phyloP scores from a whole-genome alignment of 2,113 vertebrate genomes.

The Zingel zingel region DNA sequence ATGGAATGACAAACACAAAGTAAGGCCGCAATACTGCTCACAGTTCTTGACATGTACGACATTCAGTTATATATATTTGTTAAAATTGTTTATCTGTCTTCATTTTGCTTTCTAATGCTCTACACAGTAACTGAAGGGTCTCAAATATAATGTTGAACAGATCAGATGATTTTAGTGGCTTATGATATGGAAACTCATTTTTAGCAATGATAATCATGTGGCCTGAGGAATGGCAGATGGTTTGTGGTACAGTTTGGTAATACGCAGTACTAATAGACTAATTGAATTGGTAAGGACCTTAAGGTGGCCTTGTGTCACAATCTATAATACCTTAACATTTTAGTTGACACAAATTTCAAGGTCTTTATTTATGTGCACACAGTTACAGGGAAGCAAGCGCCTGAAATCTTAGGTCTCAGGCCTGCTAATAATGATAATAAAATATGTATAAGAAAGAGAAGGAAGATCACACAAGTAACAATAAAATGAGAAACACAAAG shows the following conservation, averaged over 20 bases:
- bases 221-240: too few species aligned
- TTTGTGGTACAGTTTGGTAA: neutral
- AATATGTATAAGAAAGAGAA: too few species aligned
- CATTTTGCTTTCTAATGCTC: neutral
- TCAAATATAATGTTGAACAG: constrained; percentile 9
- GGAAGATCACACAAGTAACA: too few species aligned
- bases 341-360: too few species aligned
- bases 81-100: constrained; percentile 9
- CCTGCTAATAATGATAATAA: too few species aligned
- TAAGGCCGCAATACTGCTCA: neutral
- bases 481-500: too few species aligned
- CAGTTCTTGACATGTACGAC: neutral
- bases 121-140: constrained; percentile 20
- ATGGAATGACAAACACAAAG: constrained; percentile 12
- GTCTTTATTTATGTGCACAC: too few species aligned
- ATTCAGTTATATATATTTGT: constrained; percentile 1
- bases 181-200: neutral
- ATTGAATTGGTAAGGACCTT: neutral
- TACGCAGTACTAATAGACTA: neutral
- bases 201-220: neutral
- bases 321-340: neutral
- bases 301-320: neutral
- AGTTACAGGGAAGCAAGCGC: too few species aligned
- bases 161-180: neutral
- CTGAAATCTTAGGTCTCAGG: too few species aligned